Conservation (phyloP, 1,140 invertebrate genomes). For the Harlomillsia oculata region DNA sequence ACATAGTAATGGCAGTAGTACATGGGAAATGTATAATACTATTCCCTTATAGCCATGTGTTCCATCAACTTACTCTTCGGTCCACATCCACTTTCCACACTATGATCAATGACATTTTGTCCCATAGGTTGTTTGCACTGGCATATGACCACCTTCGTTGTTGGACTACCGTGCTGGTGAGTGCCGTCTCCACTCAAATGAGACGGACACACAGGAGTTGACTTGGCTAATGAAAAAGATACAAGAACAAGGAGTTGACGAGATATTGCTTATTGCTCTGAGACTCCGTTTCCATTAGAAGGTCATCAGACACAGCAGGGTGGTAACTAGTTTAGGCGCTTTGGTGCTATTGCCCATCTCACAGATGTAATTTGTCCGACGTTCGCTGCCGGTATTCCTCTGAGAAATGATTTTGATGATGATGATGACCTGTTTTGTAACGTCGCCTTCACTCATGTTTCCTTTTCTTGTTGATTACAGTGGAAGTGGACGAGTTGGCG, state of each 20-base stretch:
- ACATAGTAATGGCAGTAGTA: too few species aligned
- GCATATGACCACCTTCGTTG: too few species aligned
- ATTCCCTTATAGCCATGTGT: too few species aligned
- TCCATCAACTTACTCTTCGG: too few species aligned
- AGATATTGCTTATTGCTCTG: constrained; percentile 23
- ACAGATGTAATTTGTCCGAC: constrained; percentile 25
- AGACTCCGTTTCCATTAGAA: constrained; percentile 14
- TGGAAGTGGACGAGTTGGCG: constrained; percentile 21
- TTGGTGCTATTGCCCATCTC: constrained; percentile 16
- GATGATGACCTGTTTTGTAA: constrained; percentile 25
- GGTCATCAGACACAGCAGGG: constrained; percentile 11
- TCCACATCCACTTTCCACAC: too few species aligned
- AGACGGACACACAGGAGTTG: constrained; percentile 16
- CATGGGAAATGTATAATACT: too few species aligned
- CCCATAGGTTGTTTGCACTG: too few species aligned
- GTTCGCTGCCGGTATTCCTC: not conserved
- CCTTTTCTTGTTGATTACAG: constrained; percentile 16
- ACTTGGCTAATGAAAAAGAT: constrained; percentile 30
- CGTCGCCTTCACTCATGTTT: constrained; percentile 10
- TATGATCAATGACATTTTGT: too few species aligned
- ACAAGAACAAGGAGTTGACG: constrained; percentile 15
- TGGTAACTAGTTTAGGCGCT: constrained; percentile 4
- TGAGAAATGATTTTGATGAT: constrained; percentile 1
- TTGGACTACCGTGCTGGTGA: too few species aligned
- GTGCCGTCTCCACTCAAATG: constrained; percentile 9